Base-by-base conservation (phyloP, 2,797 vertebrate species). In the Chloroceryle amazona region DNA sequence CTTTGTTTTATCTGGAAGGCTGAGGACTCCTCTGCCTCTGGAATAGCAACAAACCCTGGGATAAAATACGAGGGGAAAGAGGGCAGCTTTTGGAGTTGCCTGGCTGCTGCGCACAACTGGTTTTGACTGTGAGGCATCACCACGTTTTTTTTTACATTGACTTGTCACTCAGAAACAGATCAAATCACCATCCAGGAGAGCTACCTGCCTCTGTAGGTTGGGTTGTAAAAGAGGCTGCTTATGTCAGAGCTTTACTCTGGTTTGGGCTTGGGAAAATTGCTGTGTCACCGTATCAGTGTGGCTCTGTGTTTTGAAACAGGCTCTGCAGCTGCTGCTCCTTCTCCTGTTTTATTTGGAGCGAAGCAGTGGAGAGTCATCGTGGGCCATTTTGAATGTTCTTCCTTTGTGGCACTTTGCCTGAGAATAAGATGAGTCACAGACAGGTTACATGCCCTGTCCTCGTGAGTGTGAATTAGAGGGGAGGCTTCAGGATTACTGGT, bases 351-450 rank as follows among this genome's bases (percentile, higher is more conserved):
- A 66, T 49, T 95, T 97, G 95, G 92, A 96, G n/a, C 0, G 1
- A 66, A 70, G 86, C 31, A 73, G 41, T 0, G 0, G 22, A 86
- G 63, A 16, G 28, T 65, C 81, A 52, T 67, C 21, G 3, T 35
- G 71, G 66, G 52, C 86, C 61, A 41, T 82, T 96, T 46, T 71
- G 71, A 89, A 52, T 74, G 91, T 85, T 87, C 92, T 96, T 95
- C 89, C 96, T 91, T 60, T 81, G 84, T 93, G 95, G 96, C 93
- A 78, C 10, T 62, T 78, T 90, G 94, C 96, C 95, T 11, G 26
- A 78, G 57, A 75, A 73, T 0, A 3, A 49, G 75, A 79, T 94
- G 90, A 93, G 39, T 95, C 94, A 91, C n/a, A 25, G 60, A 63
- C 74, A 93, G 84, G 84, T 93, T 94, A 89, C 55, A 1, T 71